phyloP scores from a whole-genome alignment of 2,113 vertebrate genomes.

The Chrysemys picta region DNA sequence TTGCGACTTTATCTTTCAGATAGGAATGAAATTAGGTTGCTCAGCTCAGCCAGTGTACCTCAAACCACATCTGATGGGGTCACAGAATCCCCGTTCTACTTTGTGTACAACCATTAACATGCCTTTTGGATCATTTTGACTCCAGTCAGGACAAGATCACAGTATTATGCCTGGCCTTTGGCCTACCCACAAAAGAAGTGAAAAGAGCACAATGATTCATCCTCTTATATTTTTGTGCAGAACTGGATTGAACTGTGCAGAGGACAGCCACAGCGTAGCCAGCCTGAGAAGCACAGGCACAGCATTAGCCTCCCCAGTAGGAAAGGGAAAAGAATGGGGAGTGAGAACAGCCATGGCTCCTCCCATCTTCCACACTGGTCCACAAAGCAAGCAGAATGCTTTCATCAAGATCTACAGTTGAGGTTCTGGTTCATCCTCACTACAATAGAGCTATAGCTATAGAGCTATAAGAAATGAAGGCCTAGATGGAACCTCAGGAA shows the following conservation, averaged over 20 bases:
- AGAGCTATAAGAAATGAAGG: neutral
- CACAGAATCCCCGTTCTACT: neutral
- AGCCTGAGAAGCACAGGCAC: neutral
- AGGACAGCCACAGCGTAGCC: neutral
- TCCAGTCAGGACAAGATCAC: neutral
- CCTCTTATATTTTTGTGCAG: neutral
- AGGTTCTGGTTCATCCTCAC: neutral
- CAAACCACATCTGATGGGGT: neutral
- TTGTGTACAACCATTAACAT: neutral
- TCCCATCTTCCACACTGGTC: neutral
- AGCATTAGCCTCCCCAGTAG: neutral
- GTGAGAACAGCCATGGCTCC: neutral
- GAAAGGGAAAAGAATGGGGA: neutral
- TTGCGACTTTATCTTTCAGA: neutral
- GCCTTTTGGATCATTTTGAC: neutral
- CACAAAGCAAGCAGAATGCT: neutral
- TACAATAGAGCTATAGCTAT: neutral
- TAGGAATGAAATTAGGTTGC: neutral
- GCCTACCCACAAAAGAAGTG: neutral
- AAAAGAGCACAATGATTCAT: neutral
- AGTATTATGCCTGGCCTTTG: neutral
- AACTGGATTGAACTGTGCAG: neutral
- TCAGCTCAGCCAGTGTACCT: neutral
- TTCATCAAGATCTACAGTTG: neutral
- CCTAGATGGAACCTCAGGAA: neutral